phyloP scores from a whole-genome alignment of 2,113 vertebrate species.

The Progne subis region DNA sequence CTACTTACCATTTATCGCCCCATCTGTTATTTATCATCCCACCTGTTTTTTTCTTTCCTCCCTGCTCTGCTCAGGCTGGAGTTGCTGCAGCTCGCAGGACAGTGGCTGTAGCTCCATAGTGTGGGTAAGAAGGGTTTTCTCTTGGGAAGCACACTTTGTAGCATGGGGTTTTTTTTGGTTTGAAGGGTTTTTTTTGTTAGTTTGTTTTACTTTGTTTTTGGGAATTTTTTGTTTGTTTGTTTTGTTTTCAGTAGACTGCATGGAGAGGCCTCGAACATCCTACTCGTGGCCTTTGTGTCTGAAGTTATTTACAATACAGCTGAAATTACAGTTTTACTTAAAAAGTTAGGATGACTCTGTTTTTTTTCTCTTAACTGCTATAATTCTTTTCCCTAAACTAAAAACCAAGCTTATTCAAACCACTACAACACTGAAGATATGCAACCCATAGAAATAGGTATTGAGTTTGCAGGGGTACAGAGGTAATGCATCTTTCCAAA shows the following conservation, averaged over 20 bases:
- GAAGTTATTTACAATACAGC: background rate
- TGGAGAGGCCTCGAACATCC: background rate
- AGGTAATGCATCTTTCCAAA: background rate
- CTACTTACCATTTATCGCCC: background rate
- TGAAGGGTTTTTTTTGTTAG: background rate
- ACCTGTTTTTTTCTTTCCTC: background rate
- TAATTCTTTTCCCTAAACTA: background rate
- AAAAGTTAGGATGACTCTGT: background rate
- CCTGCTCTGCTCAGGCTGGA: accelerated
- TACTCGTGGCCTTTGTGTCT: accelerated
- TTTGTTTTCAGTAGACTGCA: accelerated
- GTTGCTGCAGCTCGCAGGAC: accelerated
- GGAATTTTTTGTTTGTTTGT: background rate
- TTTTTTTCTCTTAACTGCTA: background rate
- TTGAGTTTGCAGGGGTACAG: background rate
- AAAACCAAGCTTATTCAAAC: background rate
- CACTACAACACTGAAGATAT: background rate
- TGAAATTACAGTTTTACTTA: background rate
- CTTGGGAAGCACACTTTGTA: accelerated
- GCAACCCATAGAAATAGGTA: accelerated
- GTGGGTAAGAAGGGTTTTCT: background rate
- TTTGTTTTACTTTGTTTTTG: background rate
- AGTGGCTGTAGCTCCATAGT: accelerated
- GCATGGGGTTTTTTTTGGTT: background rate
- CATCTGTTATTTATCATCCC: background rate